Evolutionary conservation across 1,140 invertebrate genomes (phyloP).

Genomic region (Drosophila albomicans): DNA sequence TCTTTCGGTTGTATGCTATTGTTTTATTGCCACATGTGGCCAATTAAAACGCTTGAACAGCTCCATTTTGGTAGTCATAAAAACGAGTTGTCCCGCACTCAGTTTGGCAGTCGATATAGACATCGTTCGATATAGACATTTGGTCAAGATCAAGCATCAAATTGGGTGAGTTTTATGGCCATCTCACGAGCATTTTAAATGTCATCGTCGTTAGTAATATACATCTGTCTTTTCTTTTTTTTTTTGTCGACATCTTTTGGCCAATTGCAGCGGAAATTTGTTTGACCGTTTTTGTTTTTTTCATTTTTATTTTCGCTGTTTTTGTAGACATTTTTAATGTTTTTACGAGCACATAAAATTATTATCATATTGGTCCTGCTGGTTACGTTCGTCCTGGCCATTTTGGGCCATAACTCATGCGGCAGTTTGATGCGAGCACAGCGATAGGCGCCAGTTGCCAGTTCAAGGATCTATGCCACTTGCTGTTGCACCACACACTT

Average conservation of each 20-base stretch:
- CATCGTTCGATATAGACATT: not conserved
- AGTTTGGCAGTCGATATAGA: not conserved
- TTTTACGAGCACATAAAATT: conserved; percentile 80
- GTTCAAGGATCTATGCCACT: conserved; percentile 15
- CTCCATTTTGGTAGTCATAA: conserved; percentile 40
- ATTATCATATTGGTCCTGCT: conserved; percentile 51
- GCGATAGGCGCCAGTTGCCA: conserved; percentile 58
- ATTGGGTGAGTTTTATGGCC: conserved; percentile 6
- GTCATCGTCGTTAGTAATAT: conserved; percentile 1
- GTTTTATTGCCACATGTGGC: conserved; percentile 28
- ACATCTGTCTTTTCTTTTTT: not conserved
- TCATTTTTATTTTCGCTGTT: conserved; percentile 1
- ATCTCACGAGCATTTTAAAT: conserved; percentile 14
- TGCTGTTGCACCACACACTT: conserved; percentile 45
- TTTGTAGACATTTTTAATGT: conserved; percentile 72
- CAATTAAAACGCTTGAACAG: conserved; percentile 42
- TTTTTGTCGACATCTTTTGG: conserved; percentile 16
- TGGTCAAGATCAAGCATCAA: conserved; percentile 28
- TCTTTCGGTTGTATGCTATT: not conserved
- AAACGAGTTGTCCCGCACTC: conserved; percentile 18
- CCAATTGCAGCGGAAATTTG: conserved; percentile 25
- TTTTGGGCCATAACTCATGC: conserved; percentile 61
- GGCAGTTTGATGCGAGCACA: conserved; percentile 63
- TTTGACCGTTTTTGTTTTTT: conserved; percentile 29
- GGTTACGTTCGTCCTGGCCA: conserved; percentile 10